These are phyloP conservation scores for Pollenia griseotomentosa DNA, from an alignment of 2,888 invertebrate species.

Conservation along the genomic window DNA sequence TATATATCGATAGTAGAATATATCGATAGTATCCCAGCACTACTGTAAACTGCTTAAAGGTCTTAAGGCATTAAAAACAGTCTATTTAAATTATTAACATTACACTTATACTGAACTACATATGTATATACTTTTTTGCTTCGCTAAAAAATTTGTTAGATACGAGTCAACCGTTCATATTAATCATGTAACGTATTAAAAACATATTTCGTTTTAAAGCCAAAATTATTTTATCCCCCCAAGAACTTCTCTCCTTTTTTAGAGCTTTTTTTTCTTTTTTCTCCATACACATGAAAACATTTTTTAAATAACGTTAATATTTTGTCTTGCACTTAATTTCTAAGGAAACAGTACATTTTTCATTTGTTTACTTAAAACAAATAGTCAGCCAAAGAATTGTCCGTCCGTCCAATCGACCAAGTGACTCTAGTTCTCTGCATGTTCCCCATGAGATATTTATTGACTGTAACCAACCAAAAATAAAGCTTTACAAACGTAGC, in stretches of 20 bases:
- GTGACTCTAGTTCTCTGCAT: slow-evolving; percentile 39
- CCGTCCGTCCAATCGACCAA: slow-evolving; percentile 28
- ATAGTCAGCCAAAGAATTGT: slow-evolving; percentile 21
- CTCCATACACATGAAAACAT: slow-evolving; percentile 1
- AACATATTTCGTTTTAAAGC: neutral
- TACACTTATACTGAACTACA: no score
- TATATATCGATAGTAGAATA: no score
- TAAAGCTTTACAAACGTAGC: slow-evolving; percentile 13
- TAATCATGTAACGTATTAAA: no score
- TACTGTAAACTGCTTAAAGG: no score
- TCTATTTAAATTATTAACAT: no score
- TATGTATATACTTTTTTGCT: no score
- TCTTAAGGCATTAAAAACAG: no score
- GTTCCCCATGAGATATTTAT: slow-evolving; percentile 31
- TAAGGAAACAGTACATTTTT: slow-evolving; percentile 56
- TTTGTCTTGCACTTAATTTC: slow-evolving; percentile 46
- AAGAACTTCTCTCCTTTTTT: slow-evolving; percentile 11
- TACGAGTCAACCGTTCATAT: no score
- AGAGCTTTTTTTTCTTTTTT: neutral
- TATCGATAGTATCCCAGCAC: no score
- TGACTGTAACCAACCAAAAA: slow-evolving; percentile 29
- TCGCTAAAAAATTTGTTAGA: no score
- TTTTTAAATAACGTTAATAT: slow-evolving; percentile 20
- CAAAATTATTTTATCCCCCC: neutral
- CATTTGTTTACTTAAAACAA: slow-evolving; percentile 28